A percentile compares a stretch with the other conserved stretches of the same genome.
Conservation (phyloP, 1,140 invertebrate species). For the Aradophagus sp. region DNA sequence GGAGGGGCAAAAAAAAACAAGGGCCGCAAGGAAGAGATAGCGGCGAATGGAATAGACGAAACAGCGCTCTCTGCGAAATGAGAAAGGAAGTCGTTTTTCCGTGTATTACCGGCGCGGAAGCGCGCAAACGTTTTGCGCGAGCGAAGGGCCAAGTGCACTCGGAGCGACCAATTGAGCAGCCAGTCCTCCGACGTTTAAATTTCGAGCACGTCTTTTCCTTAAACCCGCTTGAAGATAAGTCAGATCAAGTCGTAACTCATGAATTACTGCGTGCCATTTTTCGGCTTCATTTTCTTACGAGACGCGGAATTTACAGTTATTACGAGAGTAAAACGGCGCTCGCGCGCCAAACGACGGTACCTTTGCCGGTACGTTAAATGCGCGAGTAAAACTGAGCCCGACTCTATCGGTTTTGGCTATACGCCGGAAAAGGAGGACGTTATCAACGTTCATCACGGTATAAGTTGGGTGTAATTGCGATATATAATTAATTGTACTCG, state of each 20-base stretch:
- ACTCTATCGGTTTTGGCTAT: too few relatives aligned
- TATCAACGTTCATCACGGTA: too few relatives aligned
- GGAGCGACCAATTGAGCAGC: conserved; percentile 42
- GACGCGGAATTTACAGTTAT: conserved; percentile 25
- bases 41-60: conserved; percentile 46
- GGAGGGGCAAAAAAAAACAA: conserved; percentile 41
- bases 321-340: conserved; percentile 1
- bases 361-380: too few relatives aligned
- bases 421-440: too few relatives aligned
- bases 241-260: conserved; percentile 22
- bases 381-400: too few relatives aligned
- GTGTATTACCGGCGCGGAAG: conserved; percentile 46
- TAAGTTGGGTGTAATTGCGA: too few relatives aligned
- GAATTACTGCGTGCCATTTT: conserved; percentile 35
- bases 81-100: conserved; percentile 52
- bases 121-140: conserved; percentile 30
- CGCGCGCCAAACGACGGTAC: too few relatives aligned
- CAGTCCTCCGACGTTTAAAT: conserved; percentile 45
- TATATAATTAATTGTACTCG: too few relatives aligned
- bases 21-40: conserved; percentile 6
- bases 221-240: conserved; percentile 24
- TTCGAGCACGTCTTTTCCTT: conserved; percentile 41
- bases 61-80: conserved; percentile 38
- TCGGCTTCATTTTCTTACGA: conserved; percentile 29
- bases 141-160: conserved; percentile 26